phyloP scores from a whole-genome alignment of 2,797 vertebrate species.

The Morus bassanus region DNA sequence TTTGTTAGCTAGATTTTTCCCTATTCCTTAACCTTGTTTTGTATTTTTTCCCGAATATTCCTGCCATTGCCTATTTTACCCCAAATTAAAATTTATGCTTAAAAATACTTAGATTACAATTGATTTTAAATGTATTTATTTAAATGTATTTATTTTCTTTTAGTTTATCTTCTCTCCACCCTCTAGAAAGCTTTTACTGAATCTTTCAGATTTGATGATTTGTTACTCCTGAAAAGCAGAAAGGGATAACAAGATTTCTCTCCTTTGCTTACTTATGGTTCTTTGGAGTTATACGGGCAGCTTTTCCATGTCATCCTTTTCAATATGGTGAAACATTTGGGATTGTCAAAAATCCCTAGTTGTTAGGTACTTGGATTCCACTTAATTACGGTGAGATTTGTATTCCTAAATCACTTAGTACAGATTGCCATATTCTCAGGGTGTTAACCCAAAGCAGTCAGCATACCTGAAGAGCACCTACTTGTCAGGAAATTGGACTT shows the following conservation, averaged over 20 bases:
- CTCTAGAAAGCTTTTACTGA: neutral
- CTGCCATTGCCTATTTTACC: neutral
- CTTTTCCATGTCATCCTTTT: neutral
- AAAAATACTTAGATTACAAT: neutral
- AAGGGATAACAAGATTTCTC: neutral
- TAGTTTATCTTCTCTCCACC: neutral
- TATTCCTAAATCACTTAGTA: neutral
- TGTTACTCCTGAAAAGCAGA: neutral
- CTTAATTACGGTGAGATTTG: neutral
- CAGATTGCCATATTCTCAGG: neutral
- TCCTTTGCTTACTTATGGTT: neutral
- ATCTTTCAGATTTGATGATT: neutral
- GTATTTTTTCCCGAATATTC: neutral
- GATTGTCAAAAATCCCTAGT: neutral
- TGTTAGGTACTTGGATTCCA: neutral
- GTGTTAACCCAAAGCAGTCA: neutral
- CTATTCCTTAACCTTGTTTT: neutral
- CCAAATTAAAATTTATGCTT: neutral
- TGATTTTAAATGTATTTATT: neutral
- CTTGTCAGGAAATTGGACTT: conserved; percentile 19
- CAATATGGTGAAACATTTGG: neutral
- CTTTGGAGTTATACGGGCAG: neutral
- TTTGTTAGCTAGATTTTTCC: neutral
- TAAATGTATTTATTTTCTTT: neutral
- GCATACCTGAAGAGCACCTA: neutral